Percentiles rank a stretch among this genome's conserved stretches.
Conservation (phyloP, 1,140 invertebrate species). For the Trigoniulus corallinus region DNA sequence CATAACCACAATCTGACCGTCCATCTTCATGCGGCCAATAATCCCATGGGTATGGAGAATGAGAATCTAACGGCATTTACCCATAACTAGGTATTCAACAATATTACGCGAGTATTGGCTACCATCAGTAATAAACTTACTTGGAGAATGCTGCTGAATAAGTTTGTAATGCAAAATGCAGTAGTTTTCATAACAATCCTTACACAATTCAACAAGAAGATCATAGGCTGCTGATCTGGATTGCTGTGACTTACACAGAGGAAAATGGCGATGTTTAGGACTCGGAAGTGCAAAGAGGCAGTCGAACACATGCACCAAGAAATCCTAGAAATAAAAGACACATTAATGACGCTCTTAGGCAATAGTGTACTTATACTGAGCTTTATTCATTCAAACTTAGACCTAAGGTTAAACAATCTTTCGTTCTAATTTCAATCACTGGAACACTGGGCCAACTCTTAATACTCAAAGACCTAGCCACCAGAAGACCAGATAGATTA, state of each 20-base stretch:
- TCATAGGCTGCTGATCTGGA: constrained; percentile 79
- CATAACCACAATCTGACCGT: constrained; percentile 79
- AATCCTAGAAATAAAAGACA: constrained; percentile 14
- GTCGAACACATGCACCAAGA: constrained; percentile 51
- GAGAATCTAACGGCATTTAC: constrained; percentile 37
- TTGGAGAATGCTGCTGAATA: constrained; percentile 66
- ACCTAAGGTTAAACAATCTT: too few species aligned
- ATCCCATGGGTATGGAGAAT: constrained; percentile 82
- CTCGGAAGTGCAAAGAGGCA: constrained; percentile 79
- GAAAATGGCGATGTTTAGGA: constrained; percentile 61
- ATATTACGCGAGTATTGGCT: too few species aligned
- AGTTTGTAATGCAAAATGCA: constrained; percentile 61
- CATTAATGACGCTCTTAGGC: too few species aligned
- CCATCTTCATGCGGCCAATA: constrained; percentile 94
- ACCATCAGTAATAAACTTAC: constrained; percentile 22
- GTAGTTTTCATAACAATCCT: constrained; percentile 70
- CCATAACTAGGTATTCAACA: not conserved
- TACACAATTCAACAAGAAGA: constrained; percentile 67
- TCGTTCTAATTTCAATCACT: too few species aligned
- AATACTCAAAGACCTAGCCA: too few species aligned
- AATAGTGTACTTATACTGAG: too few species aligned
- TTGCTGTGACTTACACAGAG: constrained; percentile 79
- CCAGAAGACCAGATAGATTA: too few species aligned
- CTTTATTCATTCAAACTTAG: too few species aligned
- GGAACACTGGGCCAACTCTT: too few species aligned